These are phyloP conservation scores for Parelbella ahira DNA, from an alignment of 2,888 invertebrate genomes.

Conservation along the genomic window DNA sequence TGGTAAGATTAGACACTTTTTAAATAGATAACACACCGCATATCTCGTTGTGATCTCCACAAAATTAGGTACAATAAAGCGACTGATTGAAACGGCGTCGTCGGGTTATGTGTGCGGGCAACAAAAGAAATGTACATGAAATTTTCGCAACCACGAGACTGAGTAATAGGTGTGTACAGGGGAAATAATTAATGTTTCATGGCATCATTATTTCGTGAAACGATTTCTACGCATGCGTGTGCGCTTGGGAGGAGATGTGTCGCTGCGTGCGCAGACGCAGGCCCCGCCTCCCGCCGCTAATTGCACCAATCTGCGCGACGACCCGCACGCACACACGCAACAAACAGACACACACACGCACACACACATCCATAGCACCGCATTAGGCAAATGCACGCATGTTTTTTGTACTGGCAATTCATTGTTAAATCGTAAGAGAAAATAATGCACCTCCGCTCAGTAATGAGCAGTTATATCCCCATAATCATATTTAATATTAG, in stretches of 20 bases:
- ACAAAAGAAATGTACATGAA: conserved; percentile 34
- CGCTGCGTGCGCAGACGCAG: conserved; percentile 65
- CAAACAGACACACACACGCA: conserved; percentile 34
- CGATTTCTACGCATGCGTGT: conserved; percentile 33
- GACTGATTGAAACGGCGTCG: conserved; percentile 1
- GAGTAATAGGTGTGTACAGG: conserved; percentile 38
- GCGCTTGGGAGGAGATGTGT: conserved; percentile 62
- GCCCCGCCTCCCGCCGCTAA: conserved; percentile 70
- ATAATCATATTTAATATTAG: conserved; percentile 30
- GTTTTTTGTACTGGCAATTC: conserved; percentile 34
- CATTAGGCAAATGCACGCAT: conserved; percentile 50
- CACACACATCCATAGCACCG: conserved; percentile 41
- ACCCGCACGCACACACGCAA: conserved; percentile 58
- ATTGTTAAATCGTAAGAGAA: conserved; percentile 34
- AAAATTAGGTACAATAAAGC: no score
- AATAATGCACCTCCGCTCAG: conserved; percentile 28
- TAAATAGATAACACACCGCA: no score
- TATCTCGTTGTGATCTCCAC: no score
- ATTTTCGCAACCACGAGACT: conserved; percentile 36
- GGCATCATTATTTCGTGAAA: conserved; percentile 55
- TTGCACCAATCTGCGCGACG: conserved; percentile 75
- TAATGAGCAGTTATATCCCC: conserved; percentile 29
- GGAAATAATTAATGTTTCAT: conserved; percentile 62
- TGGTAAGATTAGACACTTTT: no score
- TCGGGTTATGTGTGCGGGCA: conserved; percentile 1